Evolutionary conservation across 1,140 invertebrate species (phyloP).

Genomic region (Atopsyche davidsoni): DNA sequence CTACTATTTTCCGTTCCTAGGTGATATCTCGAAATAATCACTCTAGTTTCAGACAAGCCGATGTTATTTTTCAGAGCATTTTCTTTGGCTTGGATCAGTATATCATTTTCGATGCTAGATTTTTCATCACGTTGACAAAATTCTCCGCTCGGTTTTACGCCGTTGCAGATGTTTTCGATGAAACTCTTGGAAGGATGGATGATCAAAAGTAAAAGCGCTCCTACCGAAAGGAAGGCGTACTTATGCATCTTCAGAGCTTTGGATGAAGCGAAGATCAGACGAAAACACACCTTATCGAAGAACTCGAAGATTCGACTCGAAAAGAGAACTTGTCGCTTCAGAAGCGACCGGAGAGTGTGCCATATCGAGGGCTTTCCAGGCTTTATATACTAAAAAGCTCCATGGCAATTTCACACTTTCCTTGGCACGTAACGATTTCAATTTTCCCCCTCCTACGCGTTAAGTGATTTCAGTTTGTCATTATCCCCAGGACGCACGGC

Average conservation of each 20-base stretch:
- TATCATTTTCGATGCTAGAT: constrained; percentile 17
- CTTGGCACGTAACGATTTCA: constrained; percentile 23
- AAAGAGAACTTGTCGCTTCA: constrained; percentile 5
- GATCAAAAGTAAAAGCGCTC: constrained; percentile 21
- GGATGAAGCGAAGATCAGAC: background rate
- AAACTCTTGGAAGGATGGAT: constrained; percentile 26
- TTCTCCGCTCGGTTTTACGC: constrained; percentile 14
- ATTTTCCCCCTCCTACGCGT: constrained; percentile 24
- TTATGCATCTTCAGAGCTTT: constrained; percentile 14
- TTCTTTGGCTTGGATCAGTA: constrained; percentile 24
- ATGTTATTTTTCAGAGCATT: constrained; percentile 25
- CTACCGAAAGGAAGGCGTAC: constrained; percentile 13
- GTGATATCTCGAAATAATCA: constrained; percentile 28
- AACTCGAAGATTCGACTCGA: background rate
- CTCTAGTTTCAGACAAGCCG: constrained; percentile 22
- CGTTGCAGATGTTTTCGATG: constrained; percentile 24
- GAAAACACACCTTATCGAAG: background rate
- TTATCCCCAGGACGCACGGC: constrained; percentile 3
- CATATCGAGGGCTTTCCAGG: background rate
- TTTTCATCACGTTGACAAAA: constrained; percentile 20
- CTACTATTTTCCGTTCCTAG: constrained; percentile 29
- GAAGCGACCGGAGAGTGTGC: constrained; percentile 17
- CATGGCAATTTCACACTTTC: constrained; percentile 20
- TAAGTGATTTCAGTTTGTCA: background rate
- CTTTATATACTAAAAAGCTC: constrained; percentile 18